Evolutionary conservation across 2,797 vertebrate species (phyloP).

Genomic region (Sebastes nivosus): DNA sequence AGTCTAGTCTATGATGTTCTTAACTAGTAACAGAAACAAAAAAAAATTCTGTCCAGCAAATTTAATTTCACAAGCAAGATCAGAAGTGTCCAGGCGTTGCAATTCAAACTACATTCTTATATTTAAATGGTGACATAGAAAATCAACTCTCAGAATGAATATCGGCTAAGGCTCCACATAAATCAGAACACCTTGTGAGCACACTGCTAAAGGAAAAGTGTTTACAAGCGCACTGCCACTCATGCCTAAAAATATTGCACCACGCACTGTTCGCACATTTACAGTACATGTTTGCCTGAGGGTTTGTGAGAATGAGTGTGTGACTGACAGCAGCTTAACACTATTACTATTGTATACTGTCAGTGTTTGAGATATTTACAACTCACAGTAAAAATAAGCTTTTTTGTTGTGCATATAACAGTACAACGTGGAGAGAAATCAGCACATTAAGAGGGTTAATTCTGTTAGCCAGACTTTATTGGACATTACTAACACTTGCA

Average conservation of each 20-base stretch:
- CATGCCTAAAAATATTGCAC: conserved; percentile 28
- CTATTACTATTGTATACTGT: not conserved
- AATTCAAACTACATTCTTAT: not conserved
- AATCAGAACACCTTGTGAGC: not conserved
- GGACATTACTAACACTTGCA: not conserved
- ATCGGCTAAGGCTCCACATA: not conserved
- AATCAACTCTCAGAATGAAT: not conserved
- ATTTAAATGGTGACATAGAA: not conserved
- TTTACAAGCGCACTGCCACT: conserved; percentile 14
- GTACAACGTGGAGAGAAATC: not conserved
- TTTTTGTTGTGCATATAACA: not conserved
- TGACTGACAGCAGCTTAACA: conserved; percentile 6
- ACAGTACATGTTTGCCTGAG: not conserved
- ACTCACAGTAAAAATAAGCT: not conserved
- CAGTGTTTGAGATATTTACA: not conserved
- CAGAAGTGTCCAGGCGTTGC: not conserved
- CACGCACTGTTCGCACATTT: conserved; percentile 5
- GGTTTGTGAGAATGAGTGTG: conserved; percentile 23
- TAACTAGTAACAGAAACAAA: not conserved
- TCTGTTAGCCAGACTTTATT: not conserved
- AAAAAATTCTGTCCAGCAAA: not conserved
- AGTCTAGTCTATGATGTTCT: not conserved
- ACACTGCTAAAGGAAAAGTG: not conserved
- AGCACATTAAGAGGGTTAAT: not conserved
- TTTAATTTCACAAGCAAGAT: not conserved